phyloP scores from a whole-genome alignment of 2,113 vertebrate species.

The Brachyhypopomus gauderio region DNA sequence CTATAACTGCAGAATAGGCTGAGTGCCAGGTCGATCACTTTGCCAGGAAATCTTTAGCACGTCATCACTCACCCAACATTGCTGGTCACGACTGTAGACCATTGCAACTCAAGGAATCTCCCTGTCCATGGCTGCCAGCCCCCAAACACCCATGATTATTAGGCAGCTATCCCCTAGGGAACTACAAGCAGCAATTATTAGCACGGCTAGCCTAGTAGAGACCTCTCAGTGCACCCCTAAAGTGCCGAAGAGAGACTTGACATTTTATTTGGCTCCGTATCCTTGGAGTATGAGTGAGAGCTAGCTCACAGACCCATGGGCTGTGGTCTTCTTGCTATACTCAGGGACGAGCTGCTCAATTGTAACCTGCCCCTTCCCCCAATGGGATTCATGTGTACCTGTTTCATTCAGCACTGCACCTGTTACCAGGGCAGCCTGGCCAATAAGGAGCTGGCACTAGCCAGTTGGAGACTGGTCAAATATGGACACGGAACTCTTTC shows the following conservation, averaged over 20 bases:
- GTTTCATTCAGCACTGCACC: slow-evolving; percentile 29
- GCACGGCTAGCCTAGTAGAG: slow-evolving; percentile 30
- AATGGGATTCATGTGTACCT: slow-evolving; percentile 14
- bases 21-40: slow-evolving; percentile 59
- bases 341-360: slow-evolving; percentile 4
- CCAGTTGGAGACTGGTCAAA: slow-evolving; percentile 21
- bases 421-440: slow-evolving; percentile 11
- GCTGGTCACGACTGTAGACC: slow-evolving; percentile 53
- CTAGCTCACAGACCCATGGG: background rate
- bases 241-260: slow-evolving; percentile 4
- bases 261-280: slow-evolving; percentile 34
- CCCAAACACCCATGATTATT: slow-evolving; percentile 55
- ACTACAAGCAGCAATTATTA: slow-evolving; percentile 50
- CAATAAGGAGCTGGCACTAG: slow-evolving; percentile 20
- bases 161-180: slow-evolving; percentile 62
- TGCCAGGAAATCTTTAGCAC: slow-evolving; percentile 64
- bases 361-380: slow-evolving; percentile 30
- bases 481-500: background rate
- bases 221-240: slow-evolving; percentile 17
- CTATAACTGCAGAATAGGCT: slow-evolving; percentile 50
- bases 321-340: slow-evolving; percentile 1
- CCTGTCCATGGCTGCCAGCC: slow-evolving; percentile 35
- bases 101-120: slow-evolving; percentile 59
- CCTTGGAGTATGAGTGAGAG: background rate
- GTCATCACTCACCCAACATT: slow-evolving; percentile 64